Conservation (phyloP, 2,888 invertebrate genomes). For the Arctia plantaginis region DNA sequence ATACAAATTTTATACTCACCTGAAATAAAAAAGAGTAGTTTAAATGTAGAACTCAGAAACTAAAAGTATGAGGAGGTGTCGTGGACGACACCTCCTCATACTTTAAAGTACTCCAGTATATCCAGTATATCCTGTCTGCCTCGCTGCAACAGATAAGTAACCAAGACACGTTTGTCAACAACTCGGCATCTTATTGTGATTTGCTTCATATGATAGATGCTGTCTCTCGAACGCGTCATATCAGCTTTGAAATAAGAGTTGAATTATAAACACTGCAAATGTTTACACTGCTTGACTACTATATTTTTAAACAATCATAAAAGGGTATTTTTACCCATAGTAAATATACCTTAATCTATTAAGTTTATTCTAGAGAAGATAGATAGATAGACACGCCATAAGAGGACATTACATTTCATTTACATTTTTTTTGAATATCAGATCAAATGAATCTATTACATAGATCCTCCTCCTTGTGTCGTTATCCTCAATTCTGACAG, state of each 20-base stretch:
- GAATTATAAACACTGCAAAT: slow-evolving; percentile 55
- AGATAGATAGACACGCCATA: too few relatives aligned
- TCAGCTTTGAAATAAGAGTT: slow-evolving; percentile 56
- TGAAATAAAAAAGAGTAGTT: not conserved
- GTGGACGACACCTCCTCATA: too few relatives aligned
- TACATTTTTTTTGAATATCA: too few relatives aligned
- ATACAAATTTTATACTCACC: not conserved
- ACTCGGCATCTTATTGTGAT: slow-evolving; percentile 55
- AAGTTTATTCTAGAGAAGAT: too few relatives aligned
- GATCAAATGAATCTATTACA: too few relatives aligned
- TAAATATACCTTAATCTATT: too few relatives aligned
- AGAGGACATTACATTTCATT: too few relatives aligned
- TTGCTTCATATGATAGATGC: slow-evolving; percentile 54
- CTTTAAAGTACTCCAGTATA: too few relatives aligned
- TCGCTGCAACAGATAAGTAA: slow-evolving; percentile 25
- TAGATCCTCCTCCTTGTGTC: too few relatives aligned
- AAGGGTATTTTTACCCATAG: too few relatives aligned
- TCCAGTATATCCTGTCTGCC: slow-evolving; percentile 40
- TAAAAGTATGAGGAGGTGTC: not conserved
- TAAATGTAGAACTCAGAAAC: not conserved
- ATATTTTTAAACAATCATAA: too few relatives aligned
- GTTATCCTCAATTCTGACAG: too few relatives aligned
- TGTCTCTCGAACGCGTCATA: slow-evolving; percentile 52
- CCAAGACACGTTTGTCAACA: slow-evolving; percentile 57
- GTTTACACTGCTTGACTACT: slow-evolving; percentile 17